Percentiles rank a stretch among this genome's conserved stretches.
Evolutionary conservation across 2,797 vertebrate species (phyloP).

Genomic region (Hozukius guyotensis): DNA sequence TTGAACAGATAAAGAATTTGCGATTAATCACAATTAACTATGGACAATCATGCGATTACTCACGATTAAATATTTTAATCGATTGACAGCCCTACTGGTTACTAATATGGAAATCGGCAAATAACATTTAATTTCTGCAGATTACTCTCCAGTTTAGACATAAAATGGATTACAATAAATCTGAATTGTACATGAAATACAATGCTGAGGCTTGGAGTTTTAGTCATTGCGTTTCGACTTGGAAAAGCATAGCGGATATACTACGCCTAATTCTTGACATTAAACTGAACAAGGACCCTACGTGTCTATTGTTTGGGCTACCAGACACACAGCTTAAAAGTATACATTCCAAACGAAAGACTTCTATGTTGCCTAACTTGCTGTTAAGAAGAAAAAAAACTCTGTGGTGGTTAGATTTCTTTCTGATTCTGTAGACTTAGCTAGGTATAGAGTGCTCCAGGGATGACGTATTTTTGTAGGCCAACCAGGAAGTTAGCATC

Average conservation of each 20-base stretch:
- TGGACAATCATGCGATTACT: no score
- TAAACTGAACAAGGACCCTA: neutral
- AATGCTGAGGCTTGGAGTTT: neutral
- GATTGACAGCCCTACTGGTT: no score
- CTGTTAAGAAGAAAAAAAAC: neutral
- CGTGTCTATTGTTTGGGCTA: neutral
- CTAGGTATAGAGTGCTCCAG: no score
- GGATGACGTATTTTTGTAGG: no score
- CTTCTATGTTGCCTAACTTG: neutral
- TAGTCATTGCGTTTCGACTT: neutral
- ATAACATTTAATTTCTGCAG: neutral
- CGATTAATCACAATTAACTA: no score
- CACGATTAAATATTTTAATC: no score
- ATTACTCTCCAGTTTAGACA: neutral
- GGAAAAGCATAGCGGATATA: neutral
- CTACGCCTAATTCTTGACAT: neutral
- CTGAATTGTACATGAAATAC: neutral
- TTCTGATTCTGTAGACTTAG: neutral
- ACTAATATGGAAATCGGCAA: neutral
- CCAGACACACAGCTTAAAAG: neutral
- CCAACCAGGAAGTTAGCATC: no score
- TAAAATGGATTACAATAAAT: neutral
- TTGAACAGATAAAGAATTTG: no score
- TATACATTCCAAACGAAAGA: neutral
- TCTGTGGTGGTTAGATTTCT: neutral